These are phyloP conservation scores for Amphipoea oculea DNA, from an alignment of 2,888 invertebrate species.

Conservation along the genomic window DNA sequence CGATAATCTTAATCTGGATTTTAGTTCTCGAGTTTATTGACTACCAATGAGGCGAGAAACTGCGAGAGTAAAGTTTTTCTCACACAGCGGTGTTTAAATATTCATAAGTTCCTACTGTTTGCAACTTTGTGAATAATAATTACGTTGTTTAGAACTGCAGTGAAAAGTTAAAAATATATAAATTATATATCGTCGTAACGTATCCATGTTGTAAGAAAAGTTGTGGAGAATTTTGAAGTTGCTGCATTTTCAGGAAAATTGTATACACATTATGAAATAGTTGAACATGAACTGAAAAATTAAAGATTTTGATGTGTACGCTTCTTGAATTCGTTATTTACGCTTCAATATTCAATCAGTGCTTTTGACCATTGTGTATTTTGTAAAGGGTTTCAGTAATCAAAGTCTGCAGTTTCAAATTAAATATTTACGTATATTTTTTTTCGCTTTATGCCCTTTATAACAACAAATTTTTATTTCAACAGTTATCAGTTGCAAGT, in stretches of 20 bases:
- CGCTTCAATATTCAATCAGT: slow-evolving; percentile 1
- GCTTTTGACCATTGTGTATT: neutral
- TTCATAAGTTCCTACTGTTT: slow-evolving; percentile 35
- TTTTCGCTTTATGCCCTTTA: slow-evolving; percentile 86
- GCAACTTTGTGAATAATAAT: slow-evolving; percentile 32
- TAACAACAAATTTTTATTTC: slow-evolving; percentile 85
- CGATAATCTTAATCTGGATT: slow-evolving; percentile 15
- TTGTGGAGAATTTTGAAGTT: neutral
- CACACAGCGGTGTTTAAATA: slow-evolving; percentile 15
- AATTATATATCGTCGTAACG: neutral
- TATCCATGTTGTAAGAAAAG: neutral
- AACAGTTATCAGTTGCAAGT: slow-evolving; percentile 82
- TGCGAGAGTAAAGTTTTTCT: slow-evolving; percentile 21
- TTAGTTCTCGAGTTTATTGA: neutral
- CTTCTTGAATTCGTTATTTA: neutral
- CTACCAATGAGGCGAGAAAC: slow-evolving; percentile 19
- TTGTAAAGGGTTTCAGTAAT: slow-evolving; percentile 70
- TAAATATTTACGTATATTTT: slow-evolving; percentile 90
- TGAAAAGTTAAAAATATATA: neutral
- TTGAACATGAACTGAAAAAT: neutral
- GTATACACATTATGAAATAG: neutral
- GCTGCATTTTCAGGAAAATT: neutral
- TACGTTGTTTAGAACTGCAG: slow-evolving; percentile 10
- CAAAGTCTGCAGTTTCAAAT: slow-evolving; percentile 77
- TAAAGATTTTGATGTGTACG: neutral